Conservation (phyloP, 2,888 invertebrate species). For the Agrochola circellaris region DNA sequence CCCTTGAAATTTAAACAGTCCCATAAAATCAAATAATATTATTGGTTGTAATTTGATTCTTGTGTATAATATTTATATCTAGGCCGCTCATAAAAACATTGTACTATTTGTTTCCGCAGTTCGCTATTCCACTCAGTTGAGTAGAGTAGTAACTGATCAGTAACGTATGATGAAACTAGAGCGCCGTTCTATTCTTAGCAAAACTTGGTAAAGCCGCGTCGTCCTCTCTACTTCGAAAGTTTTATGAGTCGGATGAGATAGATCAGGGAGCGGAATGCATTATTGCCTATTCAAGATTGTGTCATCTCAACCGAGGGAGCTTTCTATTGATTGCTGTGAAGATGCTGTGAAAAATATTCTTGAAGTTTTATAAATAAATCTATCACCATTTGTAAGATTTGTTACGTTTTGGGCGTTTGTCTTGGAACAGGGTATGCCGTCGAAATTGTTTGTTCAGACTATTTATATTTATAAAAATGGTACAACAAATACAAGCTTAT, state of each 20-base stretch:
- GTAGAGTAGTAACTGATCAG: conserved; percentile 57
- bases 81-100: conserved; percentile 15
- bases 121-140: conserved; percentile 33
- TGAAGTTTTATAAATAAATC: conserved; percentile 27
- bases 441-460: conserved; percentile 5
- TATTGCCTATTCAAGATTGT: conserved; percentile 85
- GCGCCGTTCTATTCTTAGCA: conserved; percentile 72
- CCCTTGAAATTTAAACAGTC: background rate
- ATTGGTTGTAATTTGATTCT: conserved; percentile 21
- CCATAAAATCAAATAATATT: conserved; percentile 8
- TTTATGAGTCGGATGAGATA: conserved; percentile 86
- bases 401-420: background rate
- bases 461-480: background rate
- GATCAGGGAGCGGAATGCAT: conserved; percentile 84
- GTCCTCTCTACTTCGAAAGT: conserved; percentile 81
- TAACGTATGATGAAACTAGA: conserved; percentile 70
- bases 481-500: conserved; percentile 35
- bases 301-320: conserved; percentile 71
- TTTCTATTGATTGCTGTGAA: conserved; percentile 43
- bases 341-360: conserved; percentile 24
- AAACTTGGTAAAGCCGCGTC: conserved; percentile 81
- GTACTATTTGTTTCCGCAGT: conserved; percentile 47
- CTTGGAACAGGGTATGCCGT: background rate
- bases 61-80: conserved; percentile 13
- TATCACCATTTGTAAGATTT: conserved; percentile 9